Base-by-base conservation (phyloP, 64 coral and sea anemone genomes). In the Cladopsammia gracilis region DNA sequence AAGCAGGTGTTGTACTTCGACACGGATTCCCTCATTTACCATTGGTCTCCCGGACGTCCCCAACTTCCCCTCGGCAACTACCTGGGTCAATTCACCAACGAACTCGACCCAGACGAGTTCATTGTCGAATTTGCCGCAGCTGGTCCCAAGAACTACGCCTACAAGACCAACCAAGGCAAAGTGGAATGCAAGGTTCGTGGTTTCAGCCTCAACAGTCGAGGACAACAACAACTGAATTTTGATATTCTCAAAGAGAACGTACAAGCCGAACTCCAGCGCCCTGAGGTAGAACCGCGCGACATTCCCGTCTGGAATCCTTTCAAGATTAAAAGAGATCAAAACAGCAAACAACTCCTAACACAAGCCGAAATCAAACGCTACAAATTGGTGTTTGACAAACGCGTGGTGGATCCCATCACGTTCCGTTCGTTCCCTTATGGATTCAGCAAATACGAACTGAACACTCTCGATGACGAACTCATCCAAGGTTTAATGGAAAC, bases 71-170 rank as follows among this genome's bases (percentile, higher is more conserved):
- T n/a, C 1, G 85, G 85, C 4, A 51, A 73, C 1, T 57, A 87
- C 85, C 18, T 87, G 68, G 85, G 85, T 3, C 6, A 87, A 4
- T 71, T 87, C 68, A 87, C 20, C 5, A 69, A 58, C 50, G 88
- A 90, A 53, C 45, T 79, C 8, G 75, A 57, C 14, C 20, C 22
- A 22, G 88, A 57, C 0, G 74, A 90, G 8, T 23, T n/a, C 16
- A 79, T 79, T 47, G 18, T 66, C 0, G 57, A 90, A 64, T 78
- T 89, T 54, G 73, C 53, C 7, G 62, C 87, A 46, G 87, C 51
- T 7, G 74, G 74, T 0, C 58, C 74, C 20, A 90, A 70, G 49
- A 78, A 68, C 67, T 90, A 80, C 49, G 88, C 42, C 0, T 74
- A 87, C 68, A 54, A 9, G 4, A 87, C 85, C 2, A 1, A 67